Base-by-base conservation (phyloP, 30 jellyfish, hydroid and myxozoan genomes). In the Pseudorhiza aurosa region DNA sequence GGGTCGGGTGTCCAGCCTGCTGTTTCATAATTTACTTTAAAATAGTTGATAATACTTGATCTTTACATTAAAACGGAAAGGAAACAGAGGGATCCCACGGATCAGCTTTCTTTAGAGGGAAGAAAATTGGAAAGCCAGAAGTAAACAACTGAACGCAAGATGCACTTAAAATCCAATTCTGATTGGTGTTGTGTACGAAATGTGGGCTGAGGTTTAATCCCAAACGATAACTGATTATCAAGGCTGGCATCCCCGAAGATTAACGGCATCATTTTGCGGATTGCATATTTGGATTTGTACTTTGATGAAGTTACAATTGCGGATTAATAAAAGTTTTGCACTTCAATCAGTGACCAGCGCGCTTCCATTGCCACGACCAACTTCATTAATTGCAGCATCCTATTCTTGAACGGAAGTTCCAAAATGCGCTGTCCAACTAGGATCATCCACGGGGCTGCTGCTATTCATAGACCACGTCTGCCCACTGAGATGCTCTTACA, bases 231-330 rank as follows among this genome's bases (percentile, higher is more conserved):
- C 56, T 64, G 19, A 64, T 64, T 40, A 32, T 64, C 58, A 64
- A 32, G 31, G 50, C 14, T 12, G 6, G 57, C 60, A 39, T 64
- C 35, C 14, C 58, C 51, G 28, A 11, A 64, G 77, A 64, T 64
- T 30, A 64, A 64, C 77, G 77, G 77, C 77, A 64, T 12, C 77
- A 64, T 64, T 64, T 64, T 31, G 50, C 30, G 77, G 77, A 64
- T 32, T 33, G 32, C n/a, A 36, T 33, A 33, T 64, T 31, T 64
- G 77, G 77, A 64, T 64, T n/a, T 64, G 77, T 42, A 64, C 59
- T 22, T 32, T 42, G 53, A 64, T 64, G 57, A 32, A 64, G 77
- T 64, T 64, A 64, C 77, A 35, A 29, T 18, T 42, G 58, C 14
- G 58, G 77, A 39, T 64, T 64, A 64, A 33, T 8, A 11, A 30